Percentiles rank a stretch among this genome's conserved stretches.
phyloP scores from a whole-genome alignment of 2,797 vertebrate genomes.

The Acanthurus lineatus region DNA sequence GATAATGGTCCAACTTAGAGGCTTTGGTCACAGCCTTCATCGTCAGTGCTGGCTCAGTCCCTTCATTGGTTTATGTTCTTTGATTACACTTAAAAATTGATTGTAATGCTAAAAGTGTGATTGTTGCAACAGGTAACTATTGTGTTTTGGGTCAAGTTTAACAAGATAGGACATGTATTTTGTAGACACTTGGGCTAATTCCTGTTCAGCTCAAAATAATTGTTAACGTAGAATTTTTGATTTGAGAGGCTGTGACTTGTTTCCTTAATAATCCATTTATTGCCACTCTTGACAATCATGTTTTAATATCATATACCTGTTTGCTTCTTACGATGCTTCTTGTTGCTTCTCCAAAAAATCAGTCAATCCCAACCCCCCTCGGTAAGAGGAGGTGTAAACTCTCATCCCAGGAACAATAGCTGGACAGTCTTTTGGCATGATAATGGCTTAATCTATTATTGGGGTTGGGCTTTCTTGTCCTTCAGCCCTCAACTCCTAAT shows the following conservation, averaged over 20 bases:
- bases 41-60: constrained; percentile 35
- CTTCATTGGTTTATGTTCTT: constrained; percentile 52
- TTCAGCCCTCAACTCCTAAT: constrained; percentile 6
- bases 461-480: constrained; percentile 6
- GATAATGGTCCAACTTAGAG: constrained; percentile 56
- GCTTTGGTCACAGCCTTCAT: constrained; percentile 59
- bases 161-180: constrained; percentile 25
- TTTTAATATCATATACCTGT: constrained; percentile 29
- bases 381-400: constrained; percentile 61
- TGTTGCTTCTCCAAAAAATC: constrained; percentile 10
- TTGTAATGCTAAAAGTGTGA: constrained; percentile 17
- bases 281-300: constrained; percentile 2
- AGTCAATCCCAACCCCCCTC: constrained; percentile 15
- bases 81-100: constrained; percentile 48
- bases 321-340: constrained; percentile 4
- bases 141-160: constrained; percentile 31
- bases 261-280: constrained; percentile 14
- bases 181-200: constrained; percentile 25
- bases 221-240: constrained; percentile 40
- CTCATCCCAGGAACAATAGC: constrained; percentile 45
- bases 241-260: constrained; percentile 31
- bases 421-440: constrained; percentile 51
- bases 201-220: constrained; percentile 20
- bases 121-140: constrained; percentile 29
- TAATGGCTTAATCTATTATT: constrained; percentile 41